phyloP scores from a whole-genome alignment of 2,888 invertebrate genomes.

The Beris morrisii region DNA sequence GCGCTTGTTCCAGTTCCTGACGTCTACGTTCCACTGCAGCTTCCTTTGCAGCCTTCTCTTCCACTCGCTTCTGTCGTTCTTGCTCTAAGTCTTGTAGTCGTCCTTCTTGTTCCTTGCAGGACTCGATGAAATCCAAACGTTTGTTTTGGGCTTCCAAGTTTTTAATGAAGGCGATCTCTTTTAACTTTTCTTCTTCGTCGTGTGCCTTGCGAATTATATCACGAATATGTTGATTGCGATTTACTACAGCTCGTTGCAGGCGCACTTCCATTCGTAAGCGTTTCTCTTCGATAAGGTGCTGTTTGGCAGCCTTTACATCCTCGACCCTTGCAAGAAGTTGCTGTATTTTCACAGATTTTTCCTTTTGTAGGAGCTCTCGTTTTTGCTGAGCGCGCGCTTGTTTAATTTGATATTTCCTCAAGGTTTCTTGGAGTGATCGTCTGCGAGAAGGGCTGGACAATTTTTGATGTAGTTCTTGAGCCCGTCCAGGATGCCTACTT shows the following conservation, averaged over 20 bases:
- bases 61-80: constrained; percentile 75
- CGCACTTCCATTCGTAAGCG: constrained; percentile 72
- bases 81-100: constrained; percentile 79
- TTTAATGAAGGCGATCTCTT: constrained; percentile 97
- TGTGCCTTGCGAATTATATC: constrained; percentile 93
- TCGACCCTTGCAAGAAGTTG: constrained; percentile 84
- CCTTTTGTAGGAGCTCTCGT: constrained; percentile 77
- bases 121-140: constrained; percentile 84
- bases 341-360: constrained; percentile 82
- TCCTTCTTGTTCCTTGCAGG: constrained; percentile 74
- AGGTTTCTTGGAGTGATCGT: constrained; percentile 79
- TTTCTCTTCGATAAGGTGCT: constrained; percentile 82
- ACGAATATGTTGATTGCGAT: constrained; percentile 76
- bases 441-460: constrained; percentile 88
- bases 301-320: constrained; percentile 80
- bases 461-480: constrained; percentile 90
- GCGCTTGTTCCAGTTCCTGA: constrained; percentile 79
- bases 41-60: constrained; percentile 92
- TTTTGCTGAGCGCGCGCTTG: constrained; percentile 90
- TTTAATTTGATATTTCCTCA: constrained; percentile 80
- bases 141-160: constrained; percentile 94
- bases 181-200: constrained; percentile 94
- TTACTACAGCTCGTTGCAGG: constrained; percentile 85
- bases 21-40: constrained; percentile 91
- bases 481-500: constrained; percentile 88